These are phyloP conservation scores for Vespertilio murinus DNA, from an alignment of 2,797 vertebrate species.

Conservation along the genomic window DNA sequence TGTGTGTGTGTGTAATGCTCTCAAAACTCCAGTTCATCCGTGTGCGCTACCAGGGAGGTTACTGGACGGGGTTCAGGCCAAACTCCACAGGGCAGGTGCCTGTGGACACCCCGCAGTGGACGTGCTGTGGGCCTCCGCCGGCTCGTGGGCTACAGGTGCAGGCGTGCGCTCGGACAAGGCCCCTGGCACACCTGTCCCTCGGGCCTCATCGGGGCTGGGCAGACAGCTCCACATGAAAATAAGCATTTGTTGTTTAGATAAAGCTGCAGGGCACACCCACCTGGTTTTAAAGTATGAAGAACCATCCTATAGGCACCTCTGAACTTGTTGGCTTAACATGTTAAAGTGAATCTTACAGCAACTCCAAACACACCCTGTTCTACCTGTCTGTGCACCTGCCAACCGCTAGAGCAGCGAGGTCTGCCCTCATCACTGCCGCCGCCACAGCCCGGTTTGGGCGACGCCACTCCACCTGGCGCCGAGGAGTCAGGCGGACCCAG, in stretches of 20 bases:
- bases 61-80: accelerated
- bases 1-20: not conserved
- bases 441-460: not conserved
- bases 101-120: not conserved
- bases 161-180: too few relatives aligned
- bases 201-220: accelerated
- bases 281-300: not conserved
- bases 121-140: not conserved
- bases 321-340: not conserved
- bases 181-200: not conserved
- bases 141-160: not conserved
- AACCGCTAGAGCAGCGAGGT: not conserved
- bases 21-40: not conserved
- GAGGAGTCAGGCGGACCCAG: not conserved
- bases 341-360: not conserved
- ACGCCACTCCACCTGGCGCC: not conserved
- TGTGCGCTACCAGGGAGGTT: not conserved
- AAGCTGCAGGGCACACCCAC: too few relatives aligned
- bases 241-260: not conserved
- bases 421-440: not conserved
- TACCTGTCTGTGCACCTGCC: not conserved
- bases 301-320: not conserved
- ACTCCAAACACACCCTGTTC: not conserved
- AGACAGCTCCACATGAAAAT: not conserved
- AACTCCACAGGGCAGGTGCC: not conserved